Percentiles rank a stretch among this genome's conserved stretches.
These are phyloP conservation scores for Platycercus adscitus DNA, from an alignment of 2,113 vertebrate genomes.

Conservation along the genomic window DNA sequence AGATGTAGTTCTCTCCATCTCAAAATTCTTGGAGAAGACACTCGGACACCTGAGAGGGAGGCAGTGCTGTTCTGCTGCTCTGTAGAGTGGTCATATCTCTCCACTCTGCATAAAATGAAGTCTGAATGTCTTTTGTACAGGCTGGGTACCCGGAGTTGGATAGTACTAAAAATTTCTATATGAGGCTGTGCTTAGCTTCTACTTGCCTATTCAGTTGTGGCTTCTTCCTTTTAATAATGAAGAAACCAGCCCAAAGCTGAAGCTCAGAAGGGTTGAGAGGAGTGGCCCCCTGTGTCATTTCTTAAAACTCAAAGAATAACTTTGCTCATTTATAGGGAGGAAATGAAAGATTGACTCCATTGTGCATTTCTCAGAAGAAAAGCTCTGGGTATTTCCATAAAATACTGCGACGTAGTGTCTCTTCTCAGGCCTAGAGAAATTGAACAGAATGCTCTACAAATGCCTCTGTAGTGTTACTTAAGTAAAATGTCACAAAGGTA, in stretches of 20 bases:
- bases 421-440: neutral
- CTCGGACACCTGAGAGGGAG: neutral
- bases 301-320: neutral
- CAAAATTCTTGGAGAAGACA: neutral
- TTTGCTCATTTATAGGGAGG: neutral
- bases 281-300: neutral
- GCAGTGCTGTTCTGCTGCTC: neutral
- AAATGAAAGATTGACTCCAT: neutral
- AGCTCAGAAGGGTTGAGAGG: neutral
- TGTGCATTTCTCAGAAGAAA: neutral
- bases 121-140: neutral
- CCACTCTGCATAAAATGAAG: neutral
- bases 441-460: neutral
- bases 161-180: neutral
- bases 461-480: neutral
- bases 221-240: neutral
- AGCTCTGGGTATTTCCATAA: neutral
- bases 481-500: neutral
- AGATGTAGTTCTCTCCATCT: neutral
- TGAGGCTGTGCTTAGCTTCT: neutral
- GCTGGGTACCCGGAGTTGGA: neutral
- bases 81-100: fast-evolving
- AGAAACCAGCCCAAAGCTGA: neutral
- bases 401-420: neutral
- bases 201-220: neutral